Conservation (phyloP, 1,140 invertebrate genomes). For the Cardiocondyla obscurior region DNA sequence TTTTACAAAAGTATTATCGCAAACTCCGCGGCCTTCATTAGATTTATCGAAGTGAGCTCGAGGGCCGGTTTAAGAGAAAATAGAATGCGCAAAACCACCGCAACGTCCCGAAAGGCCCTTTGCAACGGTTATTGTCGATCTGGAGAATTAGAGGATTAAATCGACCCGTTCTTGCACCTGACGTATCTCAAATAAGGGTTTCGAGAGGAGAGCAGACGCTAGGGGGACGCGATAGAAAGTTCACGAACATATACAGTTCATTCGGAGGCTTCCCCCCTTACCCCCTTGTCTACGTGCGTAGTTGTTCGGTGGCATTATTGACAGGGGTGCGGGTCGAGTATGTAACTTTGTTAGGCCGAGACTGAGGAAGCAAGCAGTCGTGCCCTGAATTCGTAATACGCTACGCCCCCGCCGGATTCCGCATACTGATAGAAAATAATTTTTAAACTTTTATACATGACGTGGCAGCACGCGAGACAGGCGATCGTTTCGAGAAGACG, state of each 20-base stretch:
- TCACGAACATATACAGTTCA: conserved; percentile 55
- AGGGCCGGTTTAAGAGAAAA: conserved; percentile 3
- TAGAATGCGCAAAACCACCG: conserved; percentile 24
- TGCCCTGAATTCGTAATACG: conserved; percentile 58
- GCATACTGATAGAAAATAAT: conserved; percentile 67
- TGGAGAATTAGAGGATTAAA: conserved; percentile 70
- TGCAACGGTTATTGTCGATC: conserved; percentile 58
- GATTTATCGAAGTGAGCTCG: background rate
- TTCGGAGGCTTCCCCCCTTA: too few relatives aligned
- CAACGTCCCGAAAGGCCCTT: conserved; percentile 41
- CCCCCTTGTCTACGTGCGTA: conserved; percentile 55
- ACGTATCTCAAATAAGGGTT: conserved; percentile 69
- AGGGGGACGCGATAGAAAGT: conserved; percentile 54
- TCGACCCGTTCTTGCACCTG: conserved; percentile 68
- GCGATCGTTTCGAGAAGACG: background rate
- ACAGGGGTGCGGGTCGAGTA: conserved; percentile 64
- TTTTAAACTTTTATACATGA: conserved; percentile 58
- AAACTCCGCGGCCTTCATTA: background rate
- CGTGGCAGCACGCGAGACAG: background rate
- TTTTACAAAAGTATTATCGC: background rate
- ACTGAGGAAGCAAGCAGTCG: conserved; percentile 49
- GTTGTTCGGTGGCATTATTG: conserved; percentile 69
- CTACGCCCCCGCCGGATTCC: conserved; percentile 49
- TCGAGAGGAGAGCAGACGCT: background rate
- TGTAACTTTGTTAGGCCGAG: conserved; percentile 70